A percentile compares a stretch with the other conserved stretches of the same genome.
Evolutionary conservation across 2,797 vertebrate species (phyloP).

Genomic region (Poeciliopsis presidionis): DNA sequence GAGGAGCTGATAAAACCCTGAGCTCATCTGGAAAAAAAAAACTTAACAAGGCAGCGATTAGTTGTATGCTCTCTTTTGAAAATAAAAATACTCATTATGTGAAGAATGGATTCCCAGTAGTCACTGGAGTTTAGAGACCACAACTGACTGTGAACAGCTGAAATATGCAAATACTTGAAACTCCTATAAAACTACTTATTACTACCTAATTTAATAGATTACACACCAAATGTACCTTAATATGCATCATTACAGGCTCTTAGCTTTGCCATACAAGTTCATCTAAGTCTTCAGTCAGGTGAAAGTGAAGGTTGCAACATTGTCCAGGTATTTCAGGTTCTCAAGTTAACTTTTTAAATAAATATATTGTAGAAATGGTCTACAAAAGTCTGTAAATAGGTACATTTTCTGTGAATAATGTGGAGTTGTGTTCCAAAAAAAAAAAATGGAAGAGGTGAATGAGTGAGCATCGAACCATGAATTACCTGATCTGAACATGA

Average conservation of each 20-base stretch:
- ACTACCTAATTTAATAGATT: not conserved
- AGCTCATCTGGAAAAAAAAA: not conserved
- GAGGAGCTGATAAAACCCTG: not conserved
- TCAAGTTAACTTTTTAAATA: not conserved
- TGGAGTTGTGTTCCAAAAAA: too few relatives aligned
- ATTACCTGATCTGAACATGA: not conserved
- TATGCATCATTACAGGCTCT: not conserved
- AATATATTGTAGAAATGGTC: too few relatives aligned
- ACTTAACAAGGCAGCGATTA: not conserved
- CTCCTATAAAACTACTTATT: not conserved
- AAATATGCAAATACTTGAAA: not conserved
- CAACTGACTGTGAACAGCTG: not conserved
- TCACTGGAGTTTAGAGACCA: not conserved
- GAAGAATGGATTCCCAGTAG: not conserved
- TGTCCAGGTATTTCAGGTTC: not conserved
- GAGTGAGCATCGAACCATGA: not conserved
- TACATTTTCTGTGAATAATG: too few relatives aligned
- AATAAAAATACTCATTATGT: not conserved
- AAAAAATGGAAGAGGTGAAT: not conserved
- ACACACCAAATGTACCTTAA: not conserved
- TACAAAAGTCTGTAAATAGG: too few relatives aligned
- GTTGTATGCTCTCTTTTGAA: not conserved
- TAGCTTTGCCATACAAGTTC: not conserved
- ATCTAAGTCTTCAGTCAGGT: not conserved
- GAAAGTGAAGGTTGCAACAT: not conserved